A percentile compares a stretch with the other conserved stretches of the same genome.
Conservation (phyloP, 2,888 invertebrate species). For the Thera britannica region DNA sequence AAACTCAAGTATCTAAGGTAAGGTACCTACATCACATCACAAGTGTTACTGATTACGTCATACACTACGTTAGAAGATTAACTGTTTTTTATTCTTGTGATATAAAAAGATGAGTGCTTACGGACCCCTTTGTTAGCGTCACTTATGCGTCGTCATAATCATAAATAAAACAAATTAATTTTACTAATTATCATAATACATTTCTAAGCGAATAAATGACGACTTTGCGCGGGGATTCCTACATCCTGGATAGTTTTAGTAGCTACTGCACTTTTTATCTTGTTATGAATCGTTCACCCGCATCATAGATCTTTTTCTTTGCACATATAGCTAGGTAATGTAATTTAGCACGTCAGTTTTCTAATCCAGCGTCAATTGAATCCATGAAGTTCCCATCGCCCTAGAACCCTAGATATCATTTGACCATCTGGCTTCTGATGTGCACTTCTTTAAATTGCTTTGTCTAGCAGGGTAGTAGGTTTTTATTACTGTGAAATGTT, state of each 20-base stretch:
- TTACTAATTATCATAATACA: neutral
- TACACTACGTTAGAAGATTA: neutral
- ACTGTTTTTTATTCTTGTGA: neutral
- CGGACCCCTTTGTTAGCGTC: no score
- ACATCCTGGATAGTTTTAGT: neutral
- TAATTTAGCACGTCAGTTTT: no score
- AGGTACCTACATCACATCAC: conserved; percentile 10
- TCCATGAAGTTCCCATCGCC: no score
- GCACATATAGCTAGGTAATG: no score
- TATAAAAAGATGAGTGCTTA: neutral
- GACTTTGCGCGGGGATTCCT: conserved; percentile 1
- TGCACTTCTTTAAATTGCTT: no score
- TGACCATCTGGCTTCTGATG: no score
- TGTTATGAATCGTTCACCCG: no score
- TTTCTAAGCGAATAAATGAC: neutral
- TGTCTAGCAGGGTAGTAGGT: no score
- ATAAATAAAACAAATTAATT: conserved; percentile 3
- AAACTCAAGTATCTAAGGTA: conserved; percentile 18
- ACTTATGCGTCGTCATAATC: neutral
- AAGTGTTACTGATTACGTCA: conserved; percentile 26
- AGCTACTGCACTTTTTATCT: neutral
- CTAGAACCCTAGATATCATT: no score
- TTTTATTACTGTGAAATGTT: no score
- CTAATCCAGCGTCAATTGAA: no score
- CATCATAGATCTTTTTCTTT: no score